Evolutionary conservation across 2,113 vertebrate species (phyloP).

Genomic region (Caranx melampygus): DNA sequence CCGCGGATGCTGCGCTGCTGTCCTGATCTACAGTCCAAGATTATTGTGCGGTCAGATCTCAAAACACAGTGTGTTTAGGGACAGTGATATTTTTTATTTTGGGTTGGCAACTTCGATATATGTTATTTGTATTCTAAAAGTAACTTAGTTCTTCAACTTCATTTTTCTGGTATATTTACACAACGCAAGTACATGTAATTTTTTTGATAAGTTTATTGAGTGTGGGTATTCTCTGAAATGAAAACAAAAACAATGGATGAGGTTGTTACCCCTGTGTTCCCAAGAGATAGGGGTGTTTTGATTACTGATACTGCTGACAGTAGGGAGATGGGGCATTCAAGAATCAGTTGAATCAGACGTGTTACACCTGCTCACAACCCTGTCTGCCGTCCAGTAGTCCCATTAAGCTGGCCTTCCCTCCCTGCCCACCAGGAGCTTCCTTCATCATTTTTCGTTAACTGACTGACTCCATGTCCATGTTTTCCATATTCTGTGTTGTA

Average conservation of each 20-base stretch:
- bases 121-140: not conserved
- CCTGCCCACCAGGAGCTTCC: too few species aligned
- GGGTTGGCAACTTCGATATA: not conserved
- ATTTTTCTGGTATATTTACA: not conserved
- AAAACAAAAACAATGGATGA: not conserved
- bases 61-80: not conserved
- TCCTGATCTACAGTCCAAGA: not conserved
- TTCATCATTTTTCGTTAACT: too few species aligned
- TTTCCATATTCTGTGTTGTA: too few species aligned
- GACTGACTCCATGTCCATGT: too few species aligned
- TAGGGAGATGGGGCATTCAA: not conserved
- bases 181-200: not conserved
- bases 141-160: not conserved
- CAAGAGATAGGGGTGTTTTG: not conserved
- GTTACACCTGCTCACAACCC: too few species aligned
- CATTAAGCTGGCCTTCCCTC: too few species aligned
- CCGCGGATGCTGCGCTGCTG: slow-evolving; percentile 1
- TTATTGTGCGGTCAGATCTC: not conserved
- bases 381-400: too few species aligned
- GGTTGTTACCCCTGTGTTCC: not conserved
- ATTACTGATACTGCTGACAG: not conserved
- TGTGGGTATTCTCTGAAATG: too few species aligned
- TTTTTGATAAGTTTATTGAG: too few species aligned
- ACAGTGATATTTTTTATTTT: not conserved
- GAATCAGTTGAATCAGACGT: not conserved